Conservation (phyloP, 1,140 invertebrate genomes). For the Cyphomyrmex costatus region DNA sequence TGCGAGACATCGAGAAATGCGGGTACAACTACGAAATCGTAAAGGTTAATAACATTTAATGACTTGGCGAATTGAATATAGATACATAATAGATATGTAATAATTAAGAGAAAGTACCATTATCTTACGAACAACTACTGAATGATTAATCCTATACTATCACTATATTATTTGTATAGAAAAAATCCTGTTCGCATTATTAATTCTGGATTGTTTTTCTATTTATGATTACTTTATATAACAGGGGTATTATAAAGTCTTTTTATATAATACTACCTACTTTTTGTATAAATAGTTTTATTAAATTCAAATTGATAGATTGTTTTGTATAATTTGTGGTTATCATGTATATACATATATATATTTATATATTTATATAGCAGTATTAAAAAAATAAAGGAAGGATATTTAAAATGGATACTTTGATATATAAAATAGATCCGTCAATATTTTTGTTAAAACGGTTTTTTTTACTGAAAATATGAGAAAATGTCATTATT, state of each 20-base stretch:
- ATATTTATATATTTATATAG: too few species aligned
- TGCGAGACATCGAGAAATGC: constrained; percentile 40
- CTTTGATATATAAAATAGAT: too few species aligned
- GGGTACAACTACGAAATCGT: constrained; percentile 34
- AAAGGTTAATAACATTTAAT: constrained; percentile 46
- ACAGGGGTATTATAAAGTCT: not conserved
- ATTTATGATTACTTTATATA: not conserved
- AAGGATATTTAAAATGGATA: not conserved
- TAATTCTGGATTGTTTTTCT: not conserved
- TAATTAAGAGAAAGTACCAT: not conserved
- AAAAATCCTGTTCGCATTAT: not conserved
- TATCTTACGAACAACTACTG: not conserved
- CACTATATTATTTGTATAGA: not conserved
- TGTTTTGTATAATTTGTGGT: too few species aligned
- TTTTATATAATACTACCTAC: not conserved
- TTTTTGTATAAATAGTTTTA: not conserved
- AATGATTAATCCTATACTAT: not conserved
- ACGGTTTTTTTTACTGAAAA: not conserved
- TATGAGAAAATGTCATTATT: not conserved
- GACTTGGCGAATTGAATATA: constrained; percentile 2
- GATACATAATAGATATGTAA: not conserved
- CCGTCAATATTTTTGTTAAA: not conserved
- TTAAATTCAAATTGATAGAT: not conserved
- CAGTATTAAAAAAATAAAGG: not conserved
- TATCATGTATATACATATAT: too few species aligned